Conservation (phyloP, 1,140 invertebrate genomes). For the Heliconius hewitsoni region DNA sequence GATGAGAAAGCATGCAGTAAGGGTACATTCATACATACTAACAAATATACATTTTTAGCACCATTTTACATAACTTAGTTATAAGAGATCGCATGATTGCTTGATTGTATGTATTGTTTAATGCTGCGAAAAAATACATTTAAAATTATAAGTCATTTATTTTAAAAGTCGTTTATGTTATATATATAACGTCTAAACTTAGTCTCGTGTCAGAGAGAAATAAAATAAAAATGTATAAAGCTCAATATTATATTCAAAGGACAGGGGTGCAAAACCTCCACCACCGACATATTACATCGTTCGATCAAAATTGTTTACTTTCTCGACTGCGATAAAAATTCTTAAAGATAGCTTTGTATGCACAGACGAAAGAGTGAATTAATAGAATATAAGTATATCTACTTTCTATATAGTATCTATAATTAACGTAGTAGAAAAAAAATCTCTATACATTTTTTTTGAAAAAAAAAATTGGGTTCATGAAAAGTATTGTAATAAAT, state of each 20-base stretch:
- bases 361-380: not conserved
- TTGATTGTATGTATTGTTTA: not conserved
- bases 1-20: conserved; percentile 96
- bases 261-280: conserved; percentile 34
- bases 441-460: too few species aligned
- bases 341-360: conserved; percentile 16
- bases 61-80: not conserved
- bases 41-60: conserved; percentile 17
- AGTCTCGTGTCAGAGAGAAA: not conserved
- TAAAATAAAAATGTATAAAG: not conserved
- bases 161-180: too few species aligned
- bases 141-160: not conserved
- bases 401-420: not conserved
- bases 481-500: too few species aligned
- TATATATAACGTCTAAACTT: not conserved
- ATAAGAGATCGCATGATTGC: not conserved
- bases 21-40: conserved; percentile 62
- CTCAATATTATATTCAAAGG: conserved; percentile 15
- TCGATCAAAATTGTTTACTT: conserved; percentile 41
- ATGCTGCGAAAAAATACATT: not conserved
- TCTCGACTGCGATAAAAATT: conserved; percentile 29
- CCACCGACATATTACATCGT: conserved; percentile 37
- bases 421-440: too few species aligned
- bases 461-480: too few species aligned
- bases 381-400: not conserved